phyloP scores from a whole-genome alignment of 1,140 invertebrate genomes.

The Cepaea nemoralis region DNA sequence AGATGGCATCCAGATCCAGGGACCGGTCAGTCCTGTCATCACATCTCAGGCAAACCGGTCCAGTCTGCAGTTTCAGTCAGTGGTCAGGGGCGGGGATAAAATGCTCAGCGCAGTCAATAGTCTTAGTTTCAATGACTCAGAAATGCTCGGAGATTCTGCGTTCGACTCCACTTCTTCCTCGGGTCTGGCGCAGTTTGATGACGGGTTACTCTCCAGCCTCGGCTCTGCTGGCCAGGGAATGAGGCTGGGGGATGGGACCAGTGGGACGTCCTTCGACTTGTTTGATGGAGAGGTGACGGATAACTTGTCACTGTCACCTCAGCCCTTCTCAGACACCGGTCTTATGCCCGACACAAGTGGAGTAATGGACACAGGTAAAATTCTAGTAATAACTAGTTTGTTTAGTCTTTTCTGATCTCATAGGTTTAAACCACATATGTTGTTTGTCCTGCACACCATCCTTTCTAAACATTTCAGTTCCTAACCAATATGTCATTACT shows the following conservation, averaged over 20 bases:
- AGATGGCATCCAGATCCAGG: conserved; percentile 56
- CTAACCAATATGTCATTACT: too few species aligned
- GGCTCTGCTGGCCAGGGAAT: conserved; percentile 54
- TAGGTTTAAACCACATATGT: too few species aligned
- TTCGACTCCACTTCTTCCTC: conserved; percentile 65
- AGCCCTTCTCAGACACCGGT: conserved; percentile 73
- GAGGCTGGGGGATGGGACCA: conserved; percentile 53
- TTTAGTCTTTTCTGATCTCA: too few species aligned
- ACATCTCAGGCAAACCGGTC: conserved; percentile 48
- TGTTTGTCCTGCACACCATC: too few species aligned
- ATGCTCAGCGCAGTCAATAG: conserved; percentile 71
- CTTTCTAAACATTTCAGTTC: too few species aligned
- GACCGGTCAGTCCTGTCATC: conserved; percentile 63
- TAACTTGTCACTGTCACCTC: conserved; percentile 74
- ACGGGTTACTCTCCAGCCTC: conserved; percentile 65
- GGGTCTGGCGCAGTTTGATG: conserved; percentile 67
- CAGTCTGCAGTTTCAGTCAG: conserved; percentile 55
- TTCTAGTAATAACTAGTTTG: neutral
- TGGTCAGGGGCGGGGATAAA: conserved; percentile 66
- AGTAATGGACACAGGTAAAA: conserved; percentile 37
- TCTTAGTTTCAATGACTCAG: conserved; percentile 65
- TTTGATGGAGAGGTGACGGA: conserved; percentile 79
- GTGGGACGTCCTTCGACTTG: conserved; percentile 75
- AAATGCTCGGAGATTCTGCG: conserved; percentile 69
- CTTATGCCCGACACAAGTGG: conserved; percentile 73